Evolutionary conservation across 2,888 invertebrate species (phyloP).

Genomic region (Drosophila nr. medialis): DNA sequence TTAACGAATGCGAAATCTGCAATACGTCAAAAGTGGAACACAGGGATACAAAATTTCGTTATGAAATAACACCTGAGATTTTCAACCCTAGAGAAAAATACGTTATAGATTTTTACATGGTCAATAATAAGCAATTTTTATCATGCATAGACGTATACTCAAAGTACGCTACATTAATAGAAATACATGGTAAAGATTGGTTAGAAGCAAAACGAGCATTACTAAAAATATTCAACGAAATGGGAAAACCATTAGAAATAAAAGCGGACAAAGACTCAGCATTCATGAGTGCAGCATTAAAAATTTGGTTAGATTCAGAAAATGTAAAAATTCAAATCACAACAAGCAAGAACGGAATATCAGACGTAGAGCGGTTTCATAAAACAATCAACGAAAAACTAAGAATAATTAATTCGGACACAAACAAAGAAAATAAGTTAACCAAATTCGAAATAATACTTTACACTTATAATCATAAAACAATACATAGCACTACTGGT

Average conservation of each 20-base stretch:
- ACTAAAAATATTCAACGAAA: background rate
- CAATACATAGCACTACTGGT: background rate
- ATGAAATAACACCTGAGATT: background rate
- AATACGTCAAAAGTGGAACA: background rate
- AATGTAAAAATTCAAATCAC: too few species aligned
- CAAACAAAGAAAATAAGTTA: background rate
- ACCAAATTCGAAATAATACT: background rate
- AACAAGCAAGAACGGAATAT: too few species aligned
- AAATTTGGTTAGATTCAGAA: too few species aligned
- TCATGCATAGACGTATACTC: background rate
- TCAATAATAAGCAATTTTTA: background rate
- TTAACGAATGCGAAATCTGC: background rate
- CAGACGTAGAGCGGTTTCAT: too few species aligned
- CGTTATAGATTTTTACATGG: too few species aligned
- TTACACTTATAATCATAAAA: background rate
- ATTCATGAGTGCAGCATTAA: too few species aligned
- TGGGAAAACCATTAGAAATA: background rate
- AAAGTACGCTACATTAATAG: background rate
- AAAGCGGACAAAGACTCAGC: background rate
- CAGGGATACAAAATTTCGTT: background rate
- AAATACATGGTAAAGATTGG: background rate
- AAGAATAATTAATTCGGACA: background rate
- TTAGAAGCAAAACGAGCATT: background rate
- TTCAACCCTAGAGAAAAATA: too few species aligned
- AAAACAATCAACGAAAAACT: too few species aligned